Percentiles rank a stretch among this genome's conserved stretches.
Conservation (phyloP, 1,140 invertebrate genomes). For the Dendrolimus kikuchii region DNA sequence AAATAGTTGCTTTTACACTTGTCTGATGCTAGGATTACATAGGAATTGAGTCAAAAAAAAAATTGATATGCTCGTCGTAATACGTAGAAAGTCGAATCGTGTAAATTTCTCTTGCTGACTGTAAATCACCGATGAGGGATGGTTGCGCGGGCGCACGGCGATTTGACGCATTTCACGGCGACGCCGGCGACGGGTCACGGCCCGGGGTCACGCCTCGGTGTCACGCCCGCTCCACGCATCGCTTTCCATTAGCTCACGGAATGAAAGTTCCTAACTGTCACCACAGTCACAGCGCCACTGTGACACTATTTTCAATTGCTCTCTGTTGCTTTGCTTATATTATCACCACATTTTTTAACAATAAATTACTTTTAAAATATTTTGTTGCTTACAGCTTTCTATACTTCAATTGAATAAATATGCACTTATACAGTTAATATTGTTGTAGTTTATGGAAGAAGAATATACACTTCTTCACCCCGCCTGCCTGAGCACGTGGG, state of each 20-base stretch:
- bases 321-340: neutral
- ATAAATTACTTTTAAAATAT: neutral
- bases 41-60: no score
- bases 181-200: constrained; percentile 43
- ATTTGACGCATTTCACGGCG: constrained; percentile 66
- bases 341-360: neutral
- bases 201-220: constrained; percentile 51
- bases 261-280: constrained; percentile 27
- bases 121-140: constrained; percentile 33
- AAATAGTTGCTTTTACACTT: no score
- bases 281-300: constrained; percentile 1
- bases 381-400: neutral
- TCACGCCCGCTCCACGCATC: constrained; percentile 39
- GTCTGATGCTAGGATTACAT: no score
- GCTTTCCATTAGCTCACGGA: constrained; percentile 45
- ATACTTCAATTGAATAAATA: no score
- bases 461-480: no score
- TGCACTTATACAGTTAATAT: no score
- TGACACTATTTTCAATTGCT: constrained; percentile 15
- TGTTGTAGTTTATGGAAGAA: no score
- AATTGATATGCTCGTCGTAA: no score
- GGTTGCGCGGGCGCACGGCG: constrained; percentile 55
- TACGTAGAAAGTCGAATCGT: constrained; percentile 20
- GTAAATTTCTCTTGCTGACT: constrained; percentile 21
- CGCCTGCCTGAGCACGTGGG: no score